Conservation (phyloP, 1,140 invertebrate species). For the Penaeus chinensis region DNA sequence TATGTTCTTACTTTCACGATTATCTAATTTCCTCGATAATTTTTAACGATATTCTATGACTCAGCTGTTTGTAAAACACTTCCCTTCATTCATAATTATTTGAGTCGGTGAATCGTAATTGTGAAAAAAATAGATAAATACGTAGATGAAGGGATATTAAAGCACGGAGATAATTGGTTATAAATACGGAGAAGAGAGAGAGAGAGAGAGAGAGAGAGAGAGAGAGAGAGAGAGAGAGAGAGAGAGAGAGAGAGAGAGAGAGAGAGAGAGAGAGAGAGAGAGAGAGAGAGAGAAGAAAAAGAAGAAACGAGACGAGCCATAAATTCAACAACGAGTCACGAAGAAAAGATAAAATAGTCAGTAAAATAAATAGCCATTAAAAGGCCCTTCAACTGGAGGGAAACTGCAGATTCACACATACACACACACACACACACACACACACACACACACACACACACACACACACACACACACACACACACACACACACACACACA, state of each 20-base stretch:
- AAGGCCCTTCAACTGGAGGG: neutral
- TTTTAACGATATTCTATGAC: neutral
- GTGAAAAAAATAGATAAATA: no score
- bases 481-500: constrained; percentile 8
- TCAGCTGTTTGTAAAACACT: neutral
- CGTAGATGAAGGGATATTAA: no score
- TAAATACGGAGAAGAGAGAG: neutral
- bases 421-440: constrained; percentile 17
- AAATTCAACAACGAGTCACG: neutral
- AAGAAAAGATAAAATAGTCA: neutral
- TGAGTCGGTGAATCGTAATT: no score
- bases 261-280: neutral
- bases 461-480: neutral
- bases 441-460: constrained; percentile 20
- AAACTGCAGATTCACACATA: neutral
- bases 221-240: no score
- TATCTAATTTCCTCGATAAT: neutral
- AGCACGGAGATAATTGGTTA: no score
- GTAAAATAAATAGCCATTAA: neutral
- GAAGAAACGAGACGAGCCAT: neutral
- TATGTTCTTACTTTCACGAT: no score
- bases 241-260: neutral
- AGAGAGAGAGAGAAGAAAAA: neutral
- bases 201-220: constrained; percentile 7
- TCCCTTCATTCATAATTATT: neutral